phyloP scores from a whole-genome alignment of 2,113 vertebrate species.

The Trogon melanurus region DNA sequence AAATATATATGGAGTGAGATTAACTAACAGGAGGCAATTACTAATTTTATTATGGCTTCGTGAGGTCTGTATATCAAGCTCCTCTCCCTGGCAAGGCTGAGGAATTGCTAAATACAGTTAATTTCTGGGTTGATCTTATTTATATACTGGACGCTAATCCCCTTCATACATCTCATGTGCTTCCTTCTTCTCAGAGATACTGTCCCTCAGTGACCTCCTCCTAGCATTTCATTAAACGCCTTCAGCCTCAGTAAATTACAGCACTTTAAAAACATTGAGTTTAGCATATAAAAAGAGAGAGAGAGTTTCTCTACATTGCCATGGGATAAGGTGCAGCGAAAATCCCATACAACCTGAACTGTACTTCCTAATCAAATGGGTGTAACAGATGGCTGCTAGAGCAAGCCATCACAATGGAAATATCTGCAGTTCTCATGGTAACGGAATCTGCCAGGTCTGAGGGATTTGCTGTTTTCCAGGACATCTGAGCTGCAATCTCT shows the following conservation, averaged over 20 bases:
- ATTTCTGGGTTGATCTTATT: constrained; percentile 72
- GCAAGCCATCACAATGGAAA: constrained; percentile 92
- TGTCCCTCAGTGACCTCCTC: constrained; percentile 75
- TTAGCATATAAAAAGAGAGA: constrained; percentile 81
- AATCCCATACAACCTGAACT: constrained; percentile 84
- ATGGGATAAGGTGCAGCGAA: constrained; percentile 84
- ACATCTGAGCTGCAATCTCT: constrained; percentile 88
- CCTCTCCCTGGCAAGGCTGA: constrained; percentile 35
- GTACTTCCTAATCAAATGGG: constrained; percentile 91
- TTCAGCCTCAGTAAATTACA: constrained; percentile 76
- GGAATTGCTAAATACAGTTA: constrained; percentile 66
- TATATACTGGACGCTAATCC: constrained; percentile 68
- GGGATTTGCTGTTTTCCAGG: constrained; percentile 90
- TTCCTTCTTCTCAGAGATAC: constrained; percentile 72
- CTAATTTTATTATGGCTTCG: constrained; percentile 38
- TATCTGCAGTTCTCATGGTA: constrained; percentile 94
- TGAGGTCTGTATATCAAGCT: constrained; percentile 39
- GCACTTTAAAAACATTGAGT: constrained; percentile 78
- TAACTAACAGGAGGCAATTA: constrained; percentile 42
- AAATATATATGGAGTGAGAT: constrained; percentile 13
- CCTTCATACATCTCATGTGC: constrained; percentile 60
- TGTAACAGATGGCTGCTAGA: constrained; percentile 98
- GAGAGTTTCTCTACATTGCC: constrained; percentile 69
- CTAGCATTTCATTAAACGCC: constrained; percentile 75
- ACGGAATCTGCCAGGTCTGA: constrained; percentile 90